Conservation (phyloP, 1,140 invertebrate species). For the Heliconius hermathena region DNA sequence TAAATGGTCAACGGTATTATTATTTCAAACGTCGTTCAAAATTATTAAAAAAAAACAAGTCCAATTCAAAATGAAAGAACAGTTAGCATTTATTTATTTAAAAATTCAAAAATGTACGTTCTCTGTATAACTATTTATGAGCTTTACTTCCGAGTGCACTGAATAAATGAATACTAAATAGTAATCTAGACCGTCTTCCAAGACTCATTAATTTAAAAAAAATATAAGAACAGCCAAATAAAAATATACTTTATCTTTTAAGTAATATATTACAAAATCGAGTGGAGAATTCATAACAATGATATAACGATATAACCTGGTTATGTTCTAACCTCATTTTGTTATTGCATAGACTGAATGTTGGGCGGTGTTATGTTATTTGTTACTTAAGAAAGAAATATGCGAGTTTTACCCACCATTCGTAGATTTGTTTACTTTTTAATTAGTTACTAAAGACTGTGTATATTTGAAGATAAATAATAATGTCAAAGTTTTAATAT, state of each 20-base stretch:
- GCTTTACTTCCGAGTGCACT: not conserved
- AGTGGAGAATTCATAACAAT: conserved; percentile 16
- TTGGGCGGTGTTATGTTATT: not conserved
- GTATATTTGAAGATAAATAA: no score
- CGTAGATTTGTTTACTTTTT: not conserved
- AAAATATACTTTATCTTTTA: not conserved
- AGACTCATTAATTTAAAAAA: conserved; percentile 1
- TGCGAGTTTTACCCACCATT: not conserved
- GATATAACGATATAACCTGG: conserved; percentile 21
- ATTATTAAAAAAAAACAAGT: not conserved
- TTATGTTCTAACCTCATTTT: conserved; percentile 3
- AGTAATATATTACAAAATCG: conserved; percentile 16
- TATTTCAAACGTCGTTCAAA: not conserved
- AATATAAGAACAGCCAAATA: not conserved
- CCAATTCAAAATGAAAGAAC: not conserved
- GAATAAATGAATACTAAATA: not conserved
- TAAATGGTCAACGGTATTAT: not conserved
- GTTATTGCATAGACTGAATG: conserved; percentile 2
- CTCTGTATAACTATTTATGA: not conserved
- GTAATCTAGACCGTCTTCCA: not conserved
- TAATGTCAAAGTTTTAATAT: no score
- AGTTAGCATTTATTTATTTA: not conserved
- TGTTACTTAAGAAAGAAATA: not conserved
- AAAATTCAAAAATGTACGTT: not conserved
- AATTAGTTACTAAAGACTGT: no score